These are phyloP conservation scores for Plutomurus gul DNA, from an alignment of 1,140 invertebrate genomes.

Conservation along the genomic window DNA sequence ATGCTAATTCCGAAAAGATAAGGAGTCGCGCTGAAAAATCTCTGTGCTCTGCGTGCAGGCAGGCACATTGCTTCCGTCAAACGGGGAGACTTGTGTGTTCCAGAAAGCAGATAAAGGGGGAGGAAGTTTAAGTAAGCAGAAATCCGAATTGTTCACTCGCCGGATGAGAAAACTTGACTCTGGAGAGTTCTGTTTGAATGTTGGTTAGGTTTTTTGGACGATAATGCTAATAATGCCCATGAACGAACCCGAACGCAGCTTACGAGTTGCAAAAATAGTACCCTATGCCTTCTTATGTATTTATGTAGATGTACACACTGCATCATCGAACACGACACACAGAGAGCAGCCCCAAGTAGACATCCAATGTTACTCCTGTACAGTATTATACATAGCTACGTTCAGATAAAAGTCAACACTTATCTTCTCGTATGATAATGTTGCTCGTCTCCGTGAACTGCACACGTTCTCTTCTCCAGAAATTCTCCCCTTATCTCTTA, in stretches of 20 bases:
- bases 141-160: background rate
- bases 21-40: too few species aligned
- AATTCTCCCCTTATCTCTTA: background rate
- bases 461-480: background rate
- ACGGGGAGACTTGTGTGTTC: too few species aligned
- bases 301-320: too few species aligned
- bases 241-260: background rate
- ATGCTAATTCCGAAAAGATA: too few species aligned
- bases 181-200: background rate
- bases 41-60: too few species aligned
- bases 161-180: background rate
- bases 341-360: too few species aligned
- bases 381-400: too few species aligned
- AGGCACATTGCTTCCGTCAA: too few species aligned
- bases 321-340: too few species aligned
- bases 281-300: too few species aligned
- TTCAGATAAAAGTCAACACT: background rate
- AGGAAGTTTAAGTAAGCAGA: background rate
- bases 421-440: background rate
- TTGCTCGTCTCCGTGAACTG: background rate
- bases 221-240: background rate
- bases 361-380: too few species aligned
- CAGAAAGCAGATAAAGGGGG: too few species aligned
- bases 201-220: background rate
- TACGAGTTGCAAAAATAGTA: background rate